Evolutionary conservation across 2,113 vertebrate species (phyloP).

Genomic region (Perca flavescens): DNA sequence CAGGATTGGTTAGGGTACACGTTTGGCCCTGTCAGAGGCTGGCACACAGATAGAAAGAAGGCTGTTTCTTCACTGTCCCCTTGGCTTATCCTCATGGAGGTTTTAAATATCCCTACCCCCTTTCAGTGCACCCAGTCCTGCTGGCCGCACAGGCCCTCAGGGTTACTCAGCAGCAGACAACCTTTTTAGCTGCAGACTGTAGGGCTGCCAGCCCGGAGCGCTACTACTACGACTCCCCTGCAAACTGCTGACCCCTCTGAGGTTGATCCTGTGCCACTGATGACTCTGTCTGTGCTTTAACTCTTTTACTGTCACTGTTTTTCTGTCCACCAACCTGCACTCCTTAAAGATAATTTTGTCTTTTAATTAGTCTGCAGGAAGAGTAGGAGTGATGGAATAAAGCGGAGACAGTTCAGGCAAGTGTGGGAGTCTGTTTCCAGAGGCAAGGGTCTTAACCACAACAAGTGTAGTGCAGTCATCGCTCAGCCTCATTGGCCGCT

Average conservation of each 20-base stretch:
- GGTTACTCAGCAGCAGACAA: constrained; percentile 74
- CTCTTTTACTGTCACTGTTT: neutral
- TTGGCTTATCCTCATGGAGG: constrained; percentile 40
- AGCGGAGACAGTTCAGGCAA: neutral
- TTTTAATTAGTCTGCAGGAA: constrained; percentile 15
- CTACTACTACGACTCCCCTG: constrained; percentile 7
- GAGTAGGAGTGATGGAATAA: constrained; percentile 24
- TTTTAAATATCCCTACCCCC: constrained; percentile 54
- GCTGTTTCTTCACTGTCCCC: constrained; percentile 48
- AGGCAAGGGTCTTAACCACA: constrained; percentile 8
- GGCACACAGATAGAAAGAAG: constrained; percentile 51
- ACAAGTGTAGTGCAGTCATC: constrained; percentile 5
- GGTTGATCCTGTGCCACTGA: constrained; percentile 4
- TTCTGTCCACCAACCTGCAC: neutral
- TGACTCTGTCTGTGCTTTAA: constrained; percentile 22
- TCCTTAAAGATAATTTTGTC: neutral
- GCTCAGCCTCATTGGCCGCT: constrained; percentile 30
- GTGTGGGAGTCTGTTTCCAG: constrained; percentile 47
- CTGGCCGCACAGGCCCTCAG: constrained; percentile 46
- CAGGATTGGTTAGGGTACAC: constrained; percentile 49
- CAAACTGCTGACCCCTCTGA: constrained; percentile 44
- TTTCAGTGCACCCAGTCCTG: constrained; percentile 9
- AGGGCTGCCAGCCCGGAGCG: constrained; percentile 24
- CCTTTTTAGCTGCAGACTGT: constrained; percentile 53
- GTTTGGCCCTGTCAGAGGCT: constrained; percentile 54